Evolutionary conservation across 2,888 invertebrate species (phyloP), one percentile per base, ranked within the genome.

Genomic region (Nomada ferruginata): DNA sequence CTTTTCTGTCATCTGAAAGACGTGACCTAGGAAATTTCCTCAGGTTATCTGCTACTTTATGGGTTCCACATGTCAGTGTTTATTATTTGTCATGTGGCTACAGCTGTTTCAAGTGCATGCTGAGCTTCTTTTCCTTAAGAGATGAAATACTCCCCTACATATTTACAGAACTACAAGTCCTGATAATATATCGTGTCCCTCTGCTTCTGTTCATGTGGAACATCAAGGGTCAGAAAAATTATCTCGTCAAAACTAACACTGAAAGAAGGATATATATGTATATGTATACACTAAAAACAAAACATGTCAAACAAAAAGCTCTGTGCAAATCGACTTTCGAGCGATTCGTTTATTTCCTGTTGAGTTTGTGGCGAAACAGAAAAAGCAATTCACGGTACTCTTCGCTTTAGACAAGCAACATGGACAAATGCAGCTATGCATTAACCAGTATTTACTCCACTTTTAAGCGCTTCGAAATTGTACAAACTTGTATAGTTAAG

Each of bases 11-110:
- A 13, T 15, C 47, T 3, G 47, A 47, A 47, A 15, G 11, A 13
- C 47, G 47, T 15, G 15, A 15, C 15, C 26, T 23, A 11, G 57
- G 26, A n/a, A 26, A 57, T 23, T 57, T 26, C 11, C n/a, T 11
- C 11, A 26, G 2, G 23, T 57, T 13, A 23, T 26, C 1, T 57
- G 55, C 63, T 15, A 44, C 18, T 77, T 72, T 29, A 29, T 20
- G 47, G 52, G 59, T 57, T 69, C 69, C 50, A 36, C 29, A 70
- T 44, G 65, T 47, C 66, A 29, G 50, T 65, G 59, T 59, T 71
- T 77, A 61, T 77, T 65, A 47, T 76, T 59, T 57, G 50, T 47
- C 36, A n/a, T 5, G 26, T 29, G 18, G 26, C 23, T 50, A 52
- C 50, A 65, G 23, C 64, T 65, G 50, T 52, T 52, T 23, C 64